Conservation (phyloP, 2,888 invertebrate species). For the Meandrusa payeni region DNA sequence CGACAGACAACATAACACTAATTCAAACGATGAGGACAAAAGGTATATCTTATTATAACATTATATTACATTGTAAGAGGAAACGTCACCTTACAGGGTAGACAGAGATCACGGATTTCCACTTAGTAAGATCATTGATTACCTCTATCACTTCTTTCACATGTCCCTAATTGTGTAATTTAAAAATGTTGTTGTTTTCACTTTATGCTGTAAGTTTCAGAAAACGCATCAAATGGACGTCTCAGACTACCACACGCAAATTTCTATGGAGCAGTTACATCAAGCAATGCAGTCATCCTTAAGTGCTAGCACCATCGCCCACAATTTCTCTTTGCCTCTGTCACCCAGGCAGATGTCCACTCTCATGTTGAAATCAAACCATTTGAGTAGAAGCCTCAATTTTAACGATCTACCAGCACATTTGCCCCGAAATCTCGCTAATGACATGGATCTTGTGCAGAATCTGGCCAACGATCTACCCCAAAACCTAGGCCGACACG, state of each 20-base stretch:
- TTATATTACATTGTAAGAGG: no score
- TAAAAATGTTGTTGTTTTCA: no score
- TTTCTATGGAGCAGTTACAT: slow-evolving; percentile 71
- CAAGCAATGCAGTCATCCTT: slow-evolving; percentile 66
- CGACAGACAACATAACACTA: no score
- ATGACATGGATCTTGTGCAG: slow-evolving; percentile 54
- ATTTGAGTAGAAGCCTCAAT: slow-evolving; percentile 50
- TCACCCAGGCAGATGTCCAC: slow-evolving; percentile 71
- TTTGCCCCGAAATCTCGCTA: slow-evolving; percentile 44
- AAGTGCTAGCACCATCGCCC: slow-evolving; percentile 48
- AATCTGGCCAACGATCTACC: slow-evolving; percentile 46
- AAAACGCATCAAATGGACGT: slow-evolving; percentile 61
- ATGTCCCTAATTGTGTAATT: no score
- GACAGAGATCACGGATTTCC: no score
- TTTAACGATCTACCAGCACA: slow-evolving; percentile 64
- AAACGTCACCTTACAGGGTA: no score
- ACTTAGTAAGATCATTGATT: no score
- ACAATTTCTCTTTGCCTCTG: slow-evolving; percentile 64
- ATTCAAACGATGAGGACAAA: no score
- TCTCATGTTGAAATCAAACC: slow-evolving; percentile 65
- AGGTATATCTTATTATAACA: no score
- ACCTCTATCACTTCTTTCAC: no score
- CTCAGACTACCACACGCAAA: slow-evolving; percentile 55
- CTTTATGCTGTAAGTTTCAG: slow-evolving; percentile 57
- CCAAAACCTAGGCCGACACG: slow-evolving; percentile 41